Base-by-base conservation (phyloP, 2,888 invertebrate genomes). In the Hecatera dysodea region DNA sequence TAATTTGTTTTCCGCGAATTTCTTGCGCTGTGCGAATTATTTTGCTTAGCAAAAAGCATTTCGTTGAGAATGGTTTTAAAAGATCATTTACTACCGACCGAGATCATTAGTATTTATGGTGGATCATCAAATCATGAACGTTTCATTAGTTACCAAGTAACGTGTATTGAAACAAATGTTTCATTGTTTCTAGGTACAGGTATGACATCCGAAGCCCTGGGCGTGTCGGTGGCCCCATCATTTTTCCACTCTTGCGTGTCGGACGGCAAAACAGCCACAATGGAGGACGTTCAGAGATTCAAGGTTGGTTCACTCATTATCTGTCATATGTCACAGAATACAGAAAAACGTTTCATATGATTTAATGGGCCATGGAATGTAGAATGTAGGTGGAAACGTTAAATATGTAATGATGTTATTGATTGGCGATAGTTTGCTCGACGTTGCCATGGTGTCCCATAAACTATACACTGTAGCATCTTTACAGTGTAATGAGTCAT, bases 191-290 rank as follows among this genome's bases (percentile, higher is more conserved):
- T 89, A 96, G 97, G 97, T 88, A 99, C 99, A 67, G 98, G 98
- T 86, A 99, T 99, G 99, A 98, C 98, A 85, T 98, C 99, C 86
- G 99, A 99, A 95, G 99, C 99, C 53, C 96, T 99, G 84, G 99
- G 99, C 80, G 99, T 99, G 88, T 98, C 98, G 52, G 99, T 99
- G 61, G 99, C 99, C 66, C 99, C 99, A 29, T 99, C 99, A 86
- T 98, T 99, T 94, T 99, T 99, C 96, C 99, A 99, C 95, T 98
- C 98, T 84, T 99, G 99, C 96, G 99, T 99, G 88, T 98, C 98
- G 88, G 98, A 99, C 93, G 99, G 99, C 79, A 98, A 99, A 96
- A 98, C 98, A 61, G 99, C 99, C 77, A 98, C 98, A 94, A 98
- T 99, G 98, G 99, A 99, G 96, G 99, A 99, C 95, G 98, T 99